phyloP scores from a whole-genome alignment of 2,797 vertebrate species.

The Poecile montanus region DNA sequence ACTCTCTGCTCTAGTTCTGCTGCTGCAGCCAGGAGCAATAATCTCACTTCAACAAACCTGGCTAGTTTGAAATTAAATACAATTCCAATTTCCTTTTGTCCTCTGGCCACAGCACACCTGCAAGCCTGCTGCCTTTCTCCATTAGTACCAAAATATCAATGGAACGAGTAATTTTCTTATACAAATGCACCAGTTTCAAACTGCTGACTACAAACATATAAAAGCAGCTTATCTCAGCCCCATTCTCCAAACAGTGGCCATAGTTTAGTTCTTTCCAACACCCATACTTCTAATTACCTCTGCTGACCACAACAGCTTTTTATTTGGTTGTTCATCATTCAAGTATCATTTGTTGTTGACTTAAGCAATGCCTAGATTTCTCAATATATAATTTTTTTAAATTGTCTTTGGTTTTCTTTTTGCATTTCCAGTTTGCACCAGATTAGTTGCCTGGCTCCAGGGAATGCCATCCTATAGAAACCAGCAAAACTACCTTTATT shows the following conservation, averaged over 20 bases:
- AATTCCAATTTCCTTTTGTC: background rate
- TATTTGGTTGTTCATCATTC: background rate
- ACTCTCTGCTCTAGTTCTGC: background rate
- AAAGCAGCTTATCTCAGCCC: background rate
- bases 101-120: background rate
- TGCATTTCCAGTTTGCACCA: background rate
- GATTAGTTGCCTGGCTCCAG: background rate
- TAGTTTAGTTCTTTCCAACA: background rate
- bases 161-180: background rate
- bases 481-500: background rate
- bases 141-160: background rate
- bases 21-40: conserved; percentile 9
- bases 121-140: background rate
- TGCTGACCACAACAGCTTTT: background rate
- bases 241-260: background rate
- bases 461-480: background rate
- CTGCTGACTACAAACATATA: background rate
- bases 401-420: background rate
- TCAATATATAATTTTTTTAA: background rate
- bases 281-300: background rate
- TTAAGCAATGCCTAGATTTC: background rate
- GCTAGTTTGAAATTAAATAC: background rate
- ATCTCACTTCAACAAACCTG: background rate
- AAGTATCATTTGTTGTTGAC: background rate
- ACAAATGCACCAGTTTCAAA: background rate